Evolutionary conservation across 1,140 invertebrate genomes (phyloP).

Genomic region (Zaprionus inermis): DNA sequence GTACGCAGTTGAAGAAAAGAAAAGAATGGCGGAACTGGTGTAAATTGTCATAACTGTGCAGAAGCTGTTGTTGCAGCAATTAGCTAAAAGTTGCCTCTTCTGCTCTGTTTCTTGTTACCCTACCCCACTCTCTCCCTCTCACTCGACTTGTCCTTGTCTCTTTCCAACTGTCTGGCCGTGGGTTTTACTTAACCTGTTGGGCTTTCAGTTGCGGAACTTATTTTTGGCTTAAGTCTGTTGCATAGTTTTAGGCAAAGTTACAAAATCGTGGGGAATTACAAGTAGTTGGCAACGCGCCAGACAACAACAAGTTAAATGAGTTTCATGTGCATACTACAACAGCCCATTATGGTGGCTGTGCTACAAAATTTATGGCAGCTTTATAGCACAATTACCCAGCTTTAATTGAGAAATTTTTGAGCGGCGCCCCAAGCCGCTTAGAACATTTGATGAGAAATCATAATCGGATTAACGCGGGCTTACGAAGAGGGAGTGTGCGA

Average conservation of each 20-base stretch:
- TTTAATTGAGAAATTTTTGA: slow-evolving; percentile 14
- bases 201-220: slow-evolving; percentile 29
- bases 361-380: slow-evolving; percentile 4
- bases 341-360: neutral
- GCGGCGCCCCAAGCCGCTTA: slow-evolving; percentile 33
- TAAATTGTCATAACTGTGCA: slow-evolving; percentile 66
- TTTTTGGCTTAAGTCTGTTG: slow-evolving; percentile 29
- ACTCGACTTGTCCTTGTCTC: neutral
- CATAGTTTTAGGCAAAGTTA: slow-evolving; percentile 39
- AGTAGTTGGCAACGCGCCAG: slow-evolving; percentile 28
- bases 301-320: slow-evolving; percentile 15
- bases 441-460: slow-evolving; percentile 29
- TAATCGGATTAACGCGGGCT: slow-evolving; percentile 36
- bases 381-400: neutral
- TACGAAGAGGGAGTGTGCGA: neutral
- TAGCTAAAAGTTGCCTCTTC: slow-evolving; percentile 26
- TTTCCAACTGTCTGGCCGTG: slow-evolving; percentile 26
- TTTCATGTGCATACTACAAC: slow-evolving; percentile 32
- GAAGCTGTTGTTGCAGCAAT: slow-evolving; percentile 48
- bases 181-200: slow-evolving; percentile 58
- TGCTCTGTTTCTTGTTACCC: neutral
- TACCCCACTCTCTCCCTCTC: neutral
- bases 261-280: neutral
- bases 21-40: slow-evolving; percentile 1
- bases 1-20: slow-evolving; percentile 49